Conservation (phyloP, 2,888 invertebrate genomes). For the Drosophila suboccidentalis region DNA sequence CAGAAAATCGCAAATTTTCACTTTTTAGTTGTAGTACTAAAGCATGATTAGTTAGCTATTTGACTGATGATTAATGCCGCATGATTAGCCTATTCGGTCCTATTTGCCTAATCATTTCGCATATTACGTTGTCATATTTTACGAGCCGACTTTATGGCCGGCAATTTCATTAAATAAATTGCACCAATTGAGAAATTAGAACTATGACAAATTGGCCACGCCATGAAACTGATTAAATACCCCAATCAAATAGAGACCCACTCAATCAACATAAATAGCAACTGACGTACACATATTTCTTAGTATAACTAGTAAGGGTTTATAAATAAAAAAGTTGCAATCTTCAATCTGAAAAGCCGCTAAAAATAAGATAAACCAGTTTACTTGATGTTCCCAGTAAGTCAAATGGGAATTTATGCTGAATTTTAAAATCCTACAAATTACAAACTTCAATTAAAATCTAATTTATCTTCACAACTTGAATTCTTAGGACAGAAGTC, state of each 20-base stretch:
- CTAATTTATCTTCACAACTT: background rate
- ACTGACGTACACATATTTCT: background rate
- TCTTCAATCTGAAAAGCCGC: too few relatives aligned
- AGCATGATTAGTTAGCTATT: slow-evolving; percentile 40
- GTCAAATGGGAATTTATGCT: too few relatives aligned
- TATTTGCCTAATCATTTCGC: slow-evolving; percentile 36
- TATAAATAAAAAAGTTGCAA: background rate
- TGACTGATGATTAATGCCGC: slow-evolving; percentile 44
- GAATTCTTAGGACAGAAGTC: too few relatives aligned
- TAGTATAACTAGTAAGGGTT: background rate
- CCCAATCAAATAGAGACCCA: slow-evolving; percentile 19
- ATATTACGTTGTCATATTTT: slow-evolving; percentile 57
- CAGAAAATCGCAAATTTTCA: slow-evolving; percentile 70
- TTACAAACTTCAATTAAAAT: background rate
- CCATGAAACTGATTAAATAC: slow-evolving; percentile 36
- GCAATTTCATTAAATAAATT: slow-evolving; percentile 59
- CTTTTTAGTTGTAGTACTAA: slow-evolving; percentile 51
- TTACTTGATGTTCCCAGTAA: too few relatives aligned
- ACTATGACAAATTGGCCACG: slow-evolving; percentile 25
- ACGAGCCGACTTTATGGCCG: slow-evolving; percentile 50
- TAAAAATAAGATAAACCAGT: too few relatives aligned
- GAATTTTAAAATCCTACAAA: background rate
- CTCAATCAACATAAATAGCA: slow-evolving; percentile 14
- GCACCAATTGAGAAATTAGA: slow-evolving; percentile 42
- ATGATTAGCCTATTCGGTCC: slow-evolving; percentile 35